These are phyloP conservation scores for Cecropterus lyciades DNA, from an alignment of 1,140 invertebrate species.

Conservation along the genomic window DNA sequence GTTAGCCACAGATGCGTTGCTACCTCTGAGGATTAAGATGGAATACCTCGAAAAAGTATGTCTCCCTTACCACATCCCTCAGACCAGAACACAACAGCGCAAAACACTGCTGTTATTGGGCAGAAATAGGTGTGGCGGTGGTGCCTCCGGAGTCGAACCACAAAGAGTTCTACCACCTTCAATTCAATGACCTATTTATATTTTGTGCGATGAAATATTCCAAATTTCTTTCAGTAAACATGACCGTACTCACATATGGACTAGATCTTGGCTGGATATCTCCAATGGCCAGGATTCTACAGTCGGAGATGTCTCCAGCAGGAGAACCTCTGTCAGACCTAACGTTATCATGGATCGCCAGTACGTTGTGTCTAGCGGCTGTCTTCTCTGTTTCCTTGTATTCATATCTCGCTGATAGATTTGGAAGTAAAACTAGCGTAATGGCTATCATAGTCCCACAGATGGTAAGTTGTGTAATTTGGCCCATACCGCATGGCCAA, in stretches of 20 bases:
- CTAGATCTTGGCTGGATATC: slow-evolving; percentile 84
- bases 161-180: no score
- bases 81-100: no score
- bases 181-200: no score
- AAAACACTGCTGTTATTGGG: no score
- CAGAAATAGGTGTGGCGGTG: no score
- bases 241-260: slow-evolving; percentile 79
- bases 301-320: slow-evolving; percentile 67
- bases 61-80: no score
- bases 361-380: slow-evolving; percentile 64
- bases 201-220: no score
- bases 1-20: no score
- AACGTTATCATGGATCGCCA: slow-evolving; percentile 80
- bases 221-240: slow-evolving; percentile 76
- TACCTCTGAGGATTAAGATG: no score
- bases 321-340: slow-evolving; percentile 75
- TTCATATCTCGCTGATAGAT: slow-evolving; percentile 42
- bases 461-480: slow-evolving; percentile 30
- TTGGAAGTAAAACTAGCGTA: slow-evolving; percentile 41
- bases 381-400: slow-evolving; percentile 42
- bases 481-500: no score
- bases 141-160: no score
- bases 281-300: slow-evolving; percentile 75
- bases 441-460: slow-evolving; percentile 41
- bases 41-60: no score